Conservation (phyloP, 2,797 vertebrate species). For the Hephaestus fuliginosus region DNA sequence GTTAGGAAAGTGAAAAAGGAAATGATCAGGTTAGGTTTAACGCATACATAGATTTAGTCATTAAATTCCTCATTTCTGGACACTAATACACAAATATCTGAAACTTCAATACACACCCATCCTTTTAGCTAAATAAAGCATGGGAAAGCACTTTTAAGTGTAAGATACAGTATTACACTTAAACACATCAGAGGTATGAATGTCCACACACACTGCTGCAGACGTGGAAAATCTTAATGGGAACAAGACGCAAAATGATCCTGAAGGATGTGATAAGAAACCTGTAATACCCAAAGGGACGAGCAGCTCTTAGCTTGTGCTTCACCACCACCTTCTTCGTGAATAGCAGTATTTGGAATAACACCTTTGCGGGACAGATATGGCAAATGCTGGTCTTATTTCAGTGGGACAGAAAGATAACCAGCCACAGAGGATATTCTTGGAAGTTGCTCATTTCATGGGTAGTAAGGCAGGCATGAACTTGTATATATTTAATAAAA, state of each 20-base stretch:
- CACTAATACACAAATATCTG: too few relatives aligned
- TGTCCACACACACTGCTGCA: conserved; percentile 3
- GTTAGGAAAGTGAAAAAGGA: too few relatives aligned
- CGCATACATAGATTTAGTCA: not conserved
- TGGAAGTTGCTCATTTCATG: conserved; percentile 26
- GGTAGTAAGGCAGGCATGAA: conserved; percentile 7
- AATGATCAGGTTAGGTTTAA: too few relatives aligned
- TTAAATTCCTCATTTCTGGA: not conserved
- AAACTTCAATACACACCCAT: not conserved
- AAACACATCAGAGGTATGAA: conserved; percentile 1
- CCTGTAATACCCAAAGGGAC: conserved; percentile 26
- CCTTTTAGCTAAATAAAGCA: not conserved
- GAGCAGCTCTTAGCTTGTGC: conserved; percentile 24
- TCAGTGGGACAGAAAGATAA: conserved; percentile 11
- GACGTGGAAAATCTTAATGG: conserved; percentile 13
- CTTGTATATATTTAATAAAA: not conserved
- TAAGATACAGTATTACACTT: too few relatives aligned
- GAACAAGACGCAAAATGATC: conserved; percentile 21
- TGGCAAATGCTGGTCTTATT: conserved; percentile 9
- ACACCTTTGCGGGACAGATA: conserved; percentile 35
- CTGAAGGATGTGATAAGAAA: conserved; percentile 38
- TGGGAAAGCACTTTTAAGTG: too few relatives aligned
- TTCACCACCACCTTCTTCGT: not conserved
- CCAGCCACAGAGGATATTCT: conserved; percentile 25
- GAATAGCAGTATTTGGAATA: conserved; percentile 39